Evolutionary conservation across 2,113 vertebrate genomes (phyloP), one percentile per base, ranked within the genome.

Genomic region (Athene cunicularia): DNA sequence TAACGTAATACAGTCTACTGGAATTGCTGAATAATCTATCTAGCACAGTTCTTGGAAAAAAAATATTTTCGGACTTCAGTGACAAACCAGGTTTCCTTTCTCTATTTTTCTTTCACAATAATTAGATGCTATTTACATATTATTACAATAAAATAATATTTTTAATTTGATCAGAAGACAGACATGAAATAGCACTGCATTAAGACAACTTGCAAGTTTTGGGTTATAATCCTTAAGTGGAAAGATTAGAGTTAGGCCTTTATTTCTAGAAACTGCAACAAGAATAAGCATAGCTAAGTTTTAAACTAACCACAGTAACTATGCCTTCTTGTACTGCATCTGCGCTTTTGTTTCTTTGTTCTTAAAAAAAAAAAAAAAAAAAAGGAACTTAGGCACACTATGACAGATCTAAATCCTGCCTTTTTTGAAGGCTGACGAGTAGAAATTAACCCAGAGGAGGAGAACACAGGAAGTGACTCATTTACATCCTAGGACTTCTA

Each of bases 401-500:
- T 7, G 13, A 70, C 21, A 58, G 33, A 92, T 68, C 27, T 67
- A 81, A 89, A 84, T 71, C 60, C 91, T 95, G 91, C 55, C 26
- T 75, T 87, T 87, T 91, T 19, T 62, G 35, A 86, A 79, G 11
- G 52, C 74, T 79, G 66, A 72, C 70, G 79, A 71, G 59, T 22
- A 58, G 70, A 89, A 94, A 85, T 15, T 5, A 89, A 88, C 26
- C 26, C 71, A 86, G 23, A 50, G 58, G 32, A n/a, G 41, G 9
- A 60, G 32, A 84, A 77, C 23, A 52, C 3, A 9, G 86, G 94
- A 97, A 93, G 32, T 91, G 84, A 95, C 71, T 96, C 66, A 87
- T 75, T 91, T 28, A 75, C 14, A 90, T 52, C 62, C 86, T 63
- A 1, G 0, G 26, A 82, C 56, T 82, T 59, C 26, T 52, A 4